These are phyloP conservation scores for Encarsia formosa DNA, from an alignment of 2,888 invertebrate species.

Conservation along the genomic window DNA sequence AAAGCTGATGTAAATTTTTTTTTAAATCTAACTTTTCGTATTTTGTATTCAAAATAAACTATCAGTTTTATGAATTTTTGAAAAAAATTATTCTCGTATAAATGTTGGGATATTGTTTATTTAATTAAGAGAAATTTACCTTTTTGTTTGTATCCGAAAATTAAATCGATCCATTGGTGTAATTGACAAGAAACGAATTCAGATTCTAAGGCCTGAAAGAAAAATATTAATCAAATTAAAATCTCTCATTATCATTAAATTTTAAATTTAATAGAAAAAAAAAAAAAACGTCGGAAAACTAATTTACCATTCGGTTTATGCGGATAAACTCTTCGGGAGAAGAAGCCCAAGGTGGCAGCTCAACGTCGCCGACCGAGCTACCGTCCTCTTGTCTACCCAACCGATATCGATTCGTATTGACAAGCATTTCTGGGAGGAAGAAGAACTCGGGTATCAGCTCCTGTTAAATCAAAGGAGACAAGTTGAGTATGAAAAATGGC, in stretches of 20 bases:
- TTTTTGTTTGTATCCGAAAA: slow-evolving; percentile 98
- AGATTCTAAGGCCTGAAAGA: slow-evolving; percentile 81
- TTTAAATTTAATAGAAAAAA: slow-evolving; percentile 10
- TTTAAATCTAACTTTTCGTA: no score
- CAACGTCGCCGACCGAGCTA: slow-evolving; percentile 73
- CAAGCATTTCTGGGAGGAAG: slow-evolving; percentile 98
- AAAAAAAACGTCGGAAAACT: slow-evolving; percentile 10
- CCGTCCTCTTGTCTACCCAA: slow-evolving; percentile 87
- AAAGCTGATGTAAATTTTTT: no score
- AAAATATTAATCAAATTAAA: neutral
- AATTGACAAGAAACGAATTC: slow-evolving; percentile 99
- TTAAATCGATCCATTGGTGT: slow-evolving; percentile 99
- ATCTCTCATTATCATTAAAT: neutral
- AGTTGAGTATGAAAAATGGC: neutral
- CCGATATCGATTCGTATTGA: slow-evolving; percentile 80
- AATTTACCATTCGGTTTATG: slow-evolving; percentile 84
- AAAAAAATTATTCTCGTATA: no score
- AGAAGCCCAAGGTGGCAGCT: slow-evolving; percentile 94
- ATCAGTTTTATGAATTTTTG: no score
- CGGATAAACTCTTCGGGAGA: slow-evolving; percentile 97
- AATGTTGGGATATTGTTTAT: no score
- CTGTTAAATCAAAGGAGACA: slow-evolving; percentile 50
- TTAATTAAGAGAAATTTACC: no score
- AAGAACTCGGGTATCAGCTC: slow-evolving; percentile 98
- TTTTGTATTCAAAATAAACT: no score